A percentile compares a stretch with the other conserved stretches of the same genome.
phyloP scores from a whole-genome alignment of 1,140 invertebrate species.

The Rhynchophorus ferrugineus region DNA sequence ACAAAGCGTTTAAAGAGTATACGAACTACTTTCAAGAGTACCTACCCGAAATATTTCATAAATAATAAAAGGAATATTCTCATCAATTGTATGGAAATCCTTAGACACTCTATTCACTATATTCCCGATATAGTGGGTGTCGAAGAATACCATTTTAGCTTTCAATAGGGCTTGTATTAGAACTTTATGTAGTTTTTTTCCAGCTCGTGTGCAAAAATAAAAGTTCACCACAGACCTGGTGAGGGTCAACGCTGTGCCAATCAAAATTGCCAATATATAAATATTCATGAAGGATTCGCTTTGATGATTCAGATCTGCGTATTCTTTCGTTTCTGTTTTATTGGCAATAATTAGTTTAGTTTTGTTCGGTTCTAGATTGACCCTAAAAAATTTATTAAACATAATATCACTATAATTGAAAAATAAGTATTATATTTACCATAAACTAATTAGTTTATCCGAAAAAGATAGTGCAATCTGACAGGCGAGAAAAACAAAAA shows the following conservation, averaged over 20 bases:
- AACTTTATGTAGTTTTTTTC: slow-evolving; percentile 27
- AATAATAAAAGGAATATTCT: slow-evolving; percentile 28
- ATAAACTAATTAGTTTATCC: slow-evolving; percentile 27
- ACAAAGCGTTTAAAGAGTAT: slow-evolving; percentile 4
- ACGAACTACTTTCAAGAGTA: slow-evolving; percentile 2
- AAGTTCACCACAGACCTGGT: slow-evolving; percentile 36
- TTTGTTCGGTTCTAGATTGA: slow-evolving; percentile 21
- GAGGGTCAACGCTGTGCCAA: slow-evolving; percentile 50
- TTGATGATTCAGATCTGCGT: slow-evolving; percentile 3
- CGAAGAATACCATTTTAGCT: slow-evolving; percentile 33
- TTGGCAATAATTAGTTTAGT: slow-evolving; percentile 13
- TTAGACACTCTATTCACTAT: slow-evolving; percentile 34
- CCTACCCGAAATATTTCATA: slow-evolving; percentile 30
- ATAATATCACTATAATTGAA: neutral
- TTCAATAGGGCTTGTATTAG: slow-evolving; percentile 26
- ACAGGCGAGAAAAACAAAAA: slow-evolving; percentile 13
- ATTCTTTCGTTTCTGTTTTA: slow-evolving; percentile 18
- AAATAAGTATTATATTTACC: slow-evolving; percentile 20
- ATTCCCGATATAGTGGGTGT: slow-evolving; percentile 31
- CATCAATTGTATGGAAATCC: slow-evolving; percentile 32
- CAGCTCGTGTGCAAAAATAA: slow-evolving; percentile 23
- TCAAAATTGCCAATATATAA: slow-evolving; percentile 55
- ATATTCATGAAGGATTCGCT: slow-evolving; percentile 49
- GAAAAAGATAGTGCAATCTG: slow-evolving; percentile 20
- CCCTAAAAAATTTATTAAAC: slow-evolving; percentile 20